A percentile compares a stretch with the other conserved stretches of the same genome.
phyloP scores from a whole-genome alignment of 2,888 invertebrate species.

The Neoaliturus tenellus region DNA sequence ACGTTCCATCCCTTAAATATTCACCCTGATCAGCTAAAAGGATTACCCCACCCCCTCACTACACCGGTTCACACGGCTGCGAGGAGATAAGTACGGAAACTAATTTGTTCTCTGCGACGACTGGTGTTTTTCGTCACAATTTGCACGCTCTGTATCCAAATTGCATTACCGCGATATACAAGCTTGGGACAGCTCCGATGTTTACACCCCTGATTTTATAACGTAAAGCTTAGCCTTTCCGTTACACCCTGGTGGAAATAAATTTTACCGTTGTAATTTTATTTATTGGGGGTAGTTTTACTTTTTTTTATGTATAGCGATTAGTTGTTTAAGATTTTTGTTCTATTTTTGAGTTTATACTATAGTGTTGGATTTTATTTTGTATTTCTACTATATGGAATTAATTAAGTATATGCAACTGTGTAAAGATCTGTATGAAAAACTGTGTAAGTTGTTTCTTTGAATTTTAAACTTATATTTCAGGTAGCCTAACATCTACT shows the following conservation, averaged over 20 bases:
- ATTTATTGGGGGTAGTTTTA: no score
- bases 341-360: no score
- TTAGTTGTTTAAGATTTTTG: no score
- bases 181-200: not conserved
- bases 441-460: no score
- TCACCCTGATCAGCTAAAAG: conserved; percentile 50
- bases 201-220: not conserved
- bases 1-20: conserved; percentile 36
- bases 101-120: not conserved
- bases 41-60: conserved; percentile 32
- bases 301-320: no score
- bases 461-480: no score
- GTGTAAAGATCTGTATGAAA: no score
- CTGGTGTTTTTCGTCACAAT: conserved; percentile 1
- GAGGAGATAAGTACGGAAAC: conserved; percentile 11
- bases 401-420: no score
- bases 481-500: no score
- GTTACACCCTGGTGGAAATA: not conserved
- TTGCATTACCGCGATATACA: conserved; percentile 5
- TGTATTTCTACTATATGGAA: no score
- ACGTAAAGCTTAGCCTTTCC: not conserved
- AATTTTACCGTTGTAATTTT: no score
- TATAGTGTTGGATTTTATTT: no score
- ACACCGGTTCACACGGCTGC: not conserved
- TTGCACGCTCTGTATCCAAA: conserved; percentile 9